Percentiles rank a stretch among this genome's conserved stretches.
phyloP scores from a whole-genome alignment of 2,113 vertebrate species.

The Neoarius graeffei region DNA sequence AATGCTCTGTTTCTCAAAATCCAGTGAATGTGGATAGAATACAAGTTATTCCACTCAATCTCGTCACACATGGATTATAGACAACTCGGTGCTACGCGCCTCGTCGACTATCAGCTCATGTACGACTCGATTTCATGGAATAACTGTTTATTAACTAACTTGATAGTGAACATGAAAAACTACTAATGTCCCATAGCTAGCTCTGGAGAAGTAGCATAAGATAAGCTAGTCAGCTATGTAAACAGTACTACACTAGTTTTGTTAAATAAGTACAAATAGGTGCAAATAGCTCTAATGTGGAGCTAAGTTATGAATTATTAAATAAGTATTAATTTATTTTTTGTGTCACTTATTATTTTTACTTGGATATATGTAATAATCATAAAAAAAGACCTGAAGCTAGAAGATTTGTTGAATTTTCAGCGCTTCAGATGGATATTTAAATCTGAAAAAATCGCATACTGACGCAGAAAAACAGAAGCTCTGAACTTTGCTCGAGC shows the following conservation, averaged over 20 bases:
- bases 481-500: constrained; percentile 64
- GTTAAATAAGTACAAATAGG: not conserved
- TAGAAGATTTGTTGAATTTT: not conserved
- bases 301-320: not conserved
- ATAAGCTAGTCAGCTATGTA: not conserved
- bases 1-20: no score
- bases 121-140: no score
- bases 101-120: no score
- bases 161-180: not conserved
- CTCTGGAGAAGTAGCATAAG: not conserved
- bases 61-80: no score
- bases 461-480: constrained; percentile 56
- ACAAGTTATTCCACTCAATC: no score
- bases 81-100: no score
- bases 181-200: not conserved
- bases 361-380: not conserved
- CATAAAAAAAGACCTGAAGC: not conserved
- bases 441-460: constrained; percentile 9
- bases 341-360: not conserved
- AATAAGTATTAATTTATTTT: not conserved
- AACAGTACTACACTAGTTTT: not conserved
- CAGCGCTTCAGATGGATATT: not conserved
- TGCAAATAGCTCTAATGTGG: not conserved
- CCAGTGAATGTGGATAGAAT: no score
- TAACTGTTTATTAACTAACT: no score